Base-by-base conservation (phyloP, 2,113 vertebrate species). In the Rana temporaria region DNA sequence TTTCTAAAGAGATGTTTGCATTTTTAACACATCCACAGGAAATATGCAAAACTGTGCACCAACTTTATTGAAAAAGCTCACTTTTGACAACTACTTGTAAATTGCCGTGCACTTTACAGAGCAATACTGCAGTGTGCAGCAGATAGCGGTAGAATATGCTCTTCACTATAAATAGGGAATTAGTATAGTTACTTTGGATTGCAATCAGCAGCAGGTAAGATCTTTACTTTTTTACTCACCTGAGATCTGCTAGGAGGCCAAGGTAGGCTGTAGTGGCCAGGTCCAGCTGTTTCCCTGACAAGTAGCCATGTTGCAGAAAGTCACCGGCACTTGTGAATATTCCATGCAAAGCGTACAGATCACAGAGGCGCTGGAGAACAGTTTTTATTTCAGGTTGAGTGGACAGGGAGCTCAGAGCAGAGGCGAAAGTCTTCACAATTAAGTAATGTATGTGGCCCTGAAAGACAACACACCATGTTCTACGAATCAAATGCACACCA, bases 361-460 rank as follows among this genome's bases (percentile, higher is more conserved):
- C 91, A 81, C 92, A 93, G 78, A 95, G 91, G 53, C 87, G 85
- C 73, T 90, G 90, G 76, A 94, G 87, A 55, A 90, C 88, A 82
- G 85, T 88, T 71, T 89, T 85, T 79, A 93, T 89, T n/a, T 71
- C 89, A 67, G 90, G 86, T 8, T 89, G 87, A 1, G 76, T 63
- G 68, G 87, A 69, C 0, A 93, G 85, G 42, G 86, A 89, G 78
- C 88, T 84, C 85, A 94, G 65, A 1, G 85, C 82, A 64, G 90
- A 88, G 73, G 42, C 82, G 18, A 95, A 94, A 84, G 75, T 90
- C 84, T 90, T 92, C 85, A 94, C 92, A 9, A 83, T 84, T 59
- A 90, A 7, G 56, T 92, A 93, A 84, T 92, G 91, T 88, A 88
- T 90, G 84, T 94, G 93, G 57, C 88, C 92, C 94, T 95, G 67